Evolutionary conservation across 53 echinoderm and acorn worm genomes (phyloP).

Genomic region (Paracentrotus lividus): DNA sequence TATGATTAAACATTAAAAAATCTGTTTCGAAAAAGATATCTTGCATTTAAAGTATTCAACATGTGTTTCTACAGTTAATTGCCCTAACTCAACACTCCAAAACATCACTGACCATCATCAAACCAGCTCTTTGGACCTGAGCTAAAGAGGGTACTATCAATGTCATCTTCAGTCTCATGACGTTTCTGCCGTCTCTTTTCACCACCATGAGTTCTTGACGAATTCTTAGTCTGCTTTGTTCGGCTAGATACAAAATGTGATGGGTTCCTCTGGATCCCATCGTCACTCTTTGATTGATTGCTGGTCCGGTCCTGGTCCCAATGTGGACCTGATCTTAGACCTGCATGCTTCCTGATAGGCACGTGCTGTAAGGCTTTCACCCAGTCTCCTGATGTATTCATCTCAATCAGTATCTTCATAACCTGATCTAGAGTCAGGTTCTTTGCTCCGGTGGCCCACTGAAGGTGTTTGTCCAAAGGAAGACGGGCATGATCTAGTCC

Average conservation of each 20-base stretch:
- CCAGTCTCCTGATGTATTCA: slow-evolving; percentile 84
- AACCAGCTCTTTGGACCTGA: slow-evolving; percentile 31
- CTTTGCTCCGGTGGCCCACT: slow-evolving; percentile 87
- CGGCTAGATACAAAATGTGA: slow-evolving; percentile 73
- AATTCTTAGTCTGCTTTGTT: slow-evolving; percentile 53
- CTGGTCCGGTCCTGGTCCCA: slow-evolving; percentile 18
- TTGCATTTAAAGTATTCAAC: no score
- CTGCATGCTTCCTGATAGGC: slow-evolving; percentile 86
- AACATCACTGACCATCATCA: not conserved
- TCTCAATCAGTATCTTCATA: slow-evolving; percentile 81
- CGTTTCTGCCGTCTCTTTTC: not conserved
- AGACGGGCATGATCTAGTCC: slow-evolving; percentile 85
- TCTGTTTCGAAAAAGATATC: no score
- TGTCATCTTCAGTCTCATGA: slow-evolving; percentile 47
- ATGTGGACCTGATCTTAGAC: slow-evolving; percentile 76
- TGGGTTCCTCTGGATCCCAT: slow-evolving; percentile 64
- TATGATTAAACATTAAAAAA: no score
- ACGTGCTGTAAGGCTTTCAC: slow-evolving; percentile 86
- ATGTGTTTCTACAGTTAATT: no score
- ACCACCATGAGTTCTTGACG: not conserved
- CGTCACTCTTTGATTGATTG: not conserved
- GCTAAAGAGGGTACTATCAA: slow-evolving; percentile 62
- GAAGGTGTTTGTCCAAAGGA: slow-evolving; percentile 85
- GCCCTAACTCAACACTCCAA: not conserved
- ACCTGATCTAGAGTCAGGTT: slow-evolving; percentile 91